Conservation (phyloP, 2,113 vertebrate genomes). For the Leucopsar rothschildi region DNA sequence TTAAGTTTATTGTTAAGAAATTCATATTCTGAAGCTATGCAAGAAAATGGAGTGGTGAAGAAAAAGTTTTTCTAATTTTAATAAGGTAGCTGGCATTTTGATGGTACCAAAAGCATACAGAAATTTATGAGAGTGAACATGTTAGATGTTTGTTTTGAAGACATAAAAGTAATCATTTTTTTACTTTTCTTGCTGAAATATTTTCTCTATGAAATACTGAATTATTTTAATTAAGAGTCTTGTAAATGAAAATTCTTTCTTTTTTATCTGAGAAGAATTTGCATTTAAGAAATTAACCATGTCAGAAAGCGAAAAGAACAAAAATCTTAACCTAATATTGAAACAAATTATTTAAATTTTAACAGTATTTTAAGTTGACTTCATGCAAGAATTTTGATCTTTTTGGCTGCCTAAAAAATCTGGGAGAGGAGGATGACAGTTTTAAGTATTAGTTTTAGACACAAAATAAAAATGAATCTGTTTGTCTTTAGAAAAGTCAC, state of each 20-base stretch:
- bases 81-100: neutral
- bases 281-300: neutral
- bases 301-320: neutral
- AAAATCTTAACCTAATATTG: neutral
- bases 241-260: neutral
- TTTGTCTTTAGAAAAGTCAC: neutral
- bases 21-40: neutral
- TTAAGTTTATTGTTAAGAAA: neutral
- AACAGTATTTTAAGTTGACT: neutral
- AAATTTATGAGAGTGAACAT: neutral
- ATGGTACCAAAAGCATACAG: neutral
- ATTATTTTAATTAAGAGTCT: neutral
- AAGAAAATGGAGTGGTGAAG: neutral
- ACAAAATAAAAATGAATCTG: neutral
- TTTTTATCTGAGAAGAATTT: neutral
- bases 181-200: neutral
- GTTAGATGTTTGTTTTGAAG: neutral
- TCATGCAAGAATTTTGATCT: neutral
- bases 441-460: neutral
- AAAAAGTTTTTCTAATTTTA: neutral
- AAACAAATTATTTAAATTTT: neutral
- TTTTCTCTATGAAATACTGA: neutral
- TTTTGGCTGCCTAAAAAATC: neutral
- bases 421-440: neutral
- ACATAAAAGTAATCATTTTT: neutral